Conservation (phyloP, 2,888 invertebrate species). For the Ophion ellenae region DNA sequence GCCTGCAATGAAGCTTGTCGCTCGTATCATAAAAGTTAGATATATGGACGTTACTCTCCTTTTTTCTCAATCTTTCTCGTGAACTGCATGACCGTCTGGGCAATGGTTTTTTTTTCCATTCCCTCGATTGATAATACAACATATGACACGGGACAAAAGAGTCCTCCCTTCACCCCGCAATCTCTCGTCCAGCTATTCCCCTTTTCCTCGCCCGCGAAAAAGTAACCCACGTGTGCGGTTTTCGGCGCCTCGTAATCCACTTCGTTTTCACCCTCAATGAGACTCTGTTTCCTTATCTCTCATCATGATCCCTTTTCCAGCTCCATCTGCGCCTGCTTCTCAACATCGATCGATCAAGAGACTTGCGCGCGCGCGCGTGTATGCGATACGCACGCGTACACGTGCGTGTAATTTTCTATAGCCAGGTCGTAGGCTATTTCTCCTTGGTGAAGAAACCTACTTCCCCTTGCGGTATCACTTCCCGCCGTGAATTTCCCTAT, state of each 20-base stretch:
- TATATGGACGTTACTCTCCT: background rate
- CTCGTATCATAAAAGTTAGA: background rate
- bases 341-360: conserved; percentile 45
- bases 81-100: conserved; percentile 50
- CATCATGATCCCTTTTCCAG: conserved; percentile 5
- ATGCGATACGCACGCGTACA: background rate
- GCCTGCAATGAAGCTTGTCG: background rate
- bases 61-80: background rate
- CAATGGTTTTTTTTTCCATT: conserved; percentile 60
- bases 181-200: background rate
- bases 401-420: background rate
- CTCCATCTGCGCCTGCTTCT: conserved; percentile 32
- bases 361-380: background rate
- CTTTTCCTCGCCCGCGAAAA: background rate
- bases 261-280: conserved; percentile 2
- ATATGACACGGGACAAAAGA: conserved; percentile 43
- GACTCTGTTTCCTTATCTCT: conserved; percentile 10
- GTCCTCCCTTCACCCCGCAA: conserved; percentile 1
- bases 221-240: background rate
- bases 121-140: conserved; percentile 54
- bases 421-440: background rate
- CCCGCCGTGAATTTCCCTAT: conserved; percentile 20
- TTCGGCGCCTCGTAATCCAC: conserved; percentile 37
- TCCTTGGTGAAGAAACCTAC: background rate
- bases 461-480: background rate